Percentiles rank a stretch among this genome's conserved stretches.
phyloP scores from a whole-genome alignment of 2,888 invertebrate genomes.

The Hydraecia micacea region DNA sequence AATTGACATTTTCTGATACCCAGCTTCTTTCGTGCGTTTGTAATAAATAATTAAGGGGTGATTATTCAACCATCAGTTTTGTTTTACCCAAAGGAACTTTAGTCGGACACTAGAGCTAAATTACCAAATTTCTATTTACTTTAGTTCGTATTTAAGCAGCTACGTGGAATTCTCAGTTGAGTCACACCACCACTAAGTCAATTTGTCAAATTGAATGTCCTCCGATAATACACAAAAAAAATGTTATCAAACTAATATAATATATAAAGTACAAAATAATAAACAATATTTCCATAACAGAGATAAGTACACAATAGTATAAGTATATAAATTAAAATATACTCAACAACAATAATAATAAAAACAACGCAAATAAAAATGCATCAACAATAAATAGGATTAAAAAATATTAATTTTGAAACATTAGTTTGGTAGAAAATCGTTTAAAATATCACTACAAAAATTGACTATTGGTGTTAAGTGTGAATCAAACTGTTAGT shows the following conservation, averaged over 20 bases:
- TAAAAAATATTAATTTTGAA: constrained; percentile 59
- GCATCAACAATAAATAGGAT: constrained; percentile 73
- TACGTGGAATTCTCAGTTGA: constrained; percentile 74
- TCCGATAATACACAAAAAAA: constrained; percentile 43
- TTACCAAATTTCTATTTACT: constrained; percentile 64
- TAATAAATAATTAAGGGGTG: constrained; percentile 6
- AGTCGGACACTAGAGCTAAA: constrained; percentile 40
- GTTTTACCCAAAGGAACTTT: neutral
- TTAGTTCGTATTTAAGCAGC: constrained; percentile 68
- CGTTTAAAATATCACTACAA: constrained; percentile 51
- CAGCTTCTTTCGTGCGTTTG: neutral
- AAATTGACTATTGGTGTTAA: constrained; percentile 74
- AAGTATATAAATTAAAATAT: constrained; percentile 66
- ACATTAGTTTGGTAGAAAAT: constrained; percentile 50
- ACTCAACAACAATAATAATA: constrained; percentile 69
- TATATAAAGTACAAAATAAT: constrained; percentile 67
- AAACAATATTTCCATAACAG: constrained; percentile 75
- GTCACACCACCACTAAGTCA: constrained; percentile 83
- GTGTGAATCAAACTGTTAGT: constrained; percentile 75
- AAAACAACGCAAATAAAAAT: constrained; percentile 69
- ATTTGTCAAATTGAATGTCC: constrained; percentile 62
- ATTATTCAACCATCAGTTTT: neutral
- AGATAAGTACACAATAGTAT: constrained; percentile 75
- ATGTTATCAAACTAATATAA: constrained; percentile 40
- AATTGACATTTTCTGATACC: neutral